Evolutionary conservation across 2,888 invertebrate genomes (phyloP), one percentile per base, ranked within the genome.

Genomic region (Crocallis elinguaria): DNA sequence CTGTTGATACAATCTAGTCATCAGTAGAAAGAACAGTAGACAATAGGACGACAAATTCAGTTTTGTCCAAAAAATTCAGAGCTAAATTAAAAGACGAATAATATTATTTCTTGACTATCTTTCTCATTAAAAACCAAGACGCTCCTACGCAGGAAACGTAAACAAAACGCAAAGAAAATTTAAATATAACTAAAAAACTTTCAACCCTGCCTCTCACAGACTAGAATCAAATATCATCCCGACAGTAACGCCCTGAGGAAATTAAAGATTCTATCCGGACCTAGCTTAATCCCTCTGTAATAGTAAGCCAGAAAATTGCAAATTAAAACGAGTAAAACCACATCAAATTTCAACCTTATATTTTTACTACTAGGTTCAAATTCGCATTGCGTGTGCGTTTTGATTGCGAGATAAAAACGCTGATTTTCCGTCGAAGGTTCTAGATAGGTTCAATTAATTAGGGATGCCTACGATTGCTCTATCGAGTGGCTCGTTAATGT

Each of bases 251-350:
- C 84, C 82, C 85, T 66, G 71, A 88, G 88, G 88, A 89, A 89
- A 90, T 89, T 88, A 88, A 88, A 90, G 88, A 89, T 89, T 89
- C 87, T 87, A 84, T 86, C 86, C 86, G 77, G 68, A 64, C 77
- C 82, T 81, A 84, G 82, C 86, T 88, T 87, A 88, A 89, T 88
- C 85, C 81, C 79, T 63, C 73, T 64, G 81, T 82, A 85, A 86
- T 83, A 85, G 82, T 88, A 84, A 82, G 80, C 79, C 80, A 77
- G 87, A 85, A 87, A 86, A 88, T 89, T 88, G 88, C 86, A 88
- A 88, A 89, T 90, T 88, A 88, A 88, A 85, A 75, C 70, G 65
- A 11, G 13, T 6, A 6, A 5, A n/a, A 2, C 2, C 27, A 0
- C 16, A 25, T 16, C 51, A n/a, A 76, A 41, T 66, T 36, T 50